Evolutionary conservation across 2,888 invertebrate species (phyloP).

Genomic region (Mellilla xanthometata): DNA sequence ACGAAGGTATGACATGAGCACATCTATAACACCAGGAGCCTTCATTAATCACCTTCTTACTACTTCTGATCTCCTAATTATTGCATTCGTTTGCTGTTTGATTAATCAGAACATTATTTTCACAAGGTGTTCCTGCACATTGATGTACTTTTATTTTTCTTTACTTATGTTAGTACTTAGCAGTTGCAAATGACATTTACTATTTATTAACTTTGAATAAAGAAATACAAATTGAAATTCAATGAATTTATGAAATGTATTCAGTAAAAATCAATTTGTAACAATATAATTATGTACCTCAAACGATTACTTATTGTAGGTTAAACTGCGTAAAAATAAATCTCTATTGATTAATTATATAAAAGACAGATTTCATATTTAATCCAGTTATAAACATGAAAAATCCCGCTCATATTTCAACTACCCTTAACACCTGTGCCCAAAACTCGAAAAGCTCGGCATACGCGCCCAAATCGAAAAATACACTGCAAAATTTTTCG

Average conservation of each 20-base stretch:
- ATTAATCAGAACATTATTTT: constrained; percentile 38
- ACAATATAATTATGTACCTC: too few species aligned
- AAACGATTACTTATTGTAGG: too few species aligned
- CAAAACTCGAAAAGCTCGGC: constrained; percentile 15
- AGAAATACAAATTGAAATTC: too few species aligned
- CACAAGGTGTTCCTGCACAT: constrained; percentile 26
- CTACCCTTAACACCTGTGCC: constrained; percentile 1
- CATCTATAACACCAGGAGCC: constrained; percentile 45
- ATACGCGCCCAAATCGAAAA: constrained; percentile 26
- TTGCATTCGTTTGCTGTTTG: constrained; percentile 38
- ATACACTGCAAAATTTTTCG: constrained; percentile 31
- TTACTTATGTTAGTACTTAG: neutral
- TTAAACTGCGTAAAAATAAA: too few species aligned
- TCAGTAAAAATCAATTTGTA: too few species aligned
- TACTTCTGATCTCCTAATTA: constrained; percentile 46
- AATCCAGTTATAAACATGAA: neutral
- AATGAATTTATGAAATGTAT: too few species aligned
- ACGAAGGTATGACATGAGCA: constrained; percentile 35
- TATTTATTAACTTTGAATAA: too few species aligned
- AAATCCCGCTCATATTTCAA: constrained; percentile 1
- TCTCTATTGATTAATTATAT: too few species aligned
- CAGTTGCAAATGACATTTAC: neutral
- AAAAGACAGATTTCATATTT: too few species aligned
- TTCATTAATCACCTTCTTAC: constrained; percentile 45
- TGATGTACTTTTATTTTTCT: constrained; percentile 7